Evolutionary conservation across 2,797 vertebrate genomes (phyloP), one percentile per base, ranked within the genome.

Genomic region (Macrochelys suwanniensis): DNA sequence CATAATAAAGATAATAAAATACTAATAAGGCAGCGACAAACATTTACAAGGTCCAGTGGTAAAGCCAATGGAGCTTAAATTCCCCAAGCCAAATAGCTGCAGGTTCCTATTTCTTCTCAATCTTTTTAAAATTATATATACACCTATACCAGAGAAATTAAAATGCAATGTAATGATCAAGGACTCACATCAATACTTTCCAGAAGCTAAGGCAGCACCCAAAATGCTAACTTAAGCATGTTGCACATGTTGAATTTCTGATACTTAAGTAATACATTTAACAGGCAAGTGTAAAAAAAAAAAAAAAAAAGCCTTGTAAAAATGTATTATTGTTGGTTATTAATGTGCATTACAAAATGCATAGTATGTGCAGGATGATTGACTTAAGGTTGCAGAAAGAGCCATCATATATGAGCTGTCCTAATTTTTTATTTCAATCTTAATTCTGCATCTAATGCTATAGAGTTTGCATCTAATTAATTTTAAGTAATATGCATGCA

Each of bases 1-100:
- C 90, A 61, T 89, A 94, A 94, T 47, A 93, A 71, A 84, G 42
- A 79, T 76, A 49, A 89, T 89, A 54, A 91, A 37, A 90, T 26
- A 87, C 57, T 25, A 87, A 5, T 10, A 45, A 61, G 80, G 51
- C 17, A 47, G 79, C n/a, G 61, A 65, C 16, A 65, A n/a, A 65
- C n/a, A 4, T 65, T 19, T n/a, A 65, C 16, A 65, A 17, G 61
- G 33, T n/a, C 13, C 61, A n/a, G 17, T 65, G 33, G 16, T 65
- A n/a, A n/a, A n/a, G 17, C 16, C 33, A 65, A 65, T 19, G 61
- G 33, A 85, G 84, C 54, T 90, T 78, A 74, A 89, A 51, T 80
- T 84, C 33, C 12, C 21, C 51, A 80, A 51, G 3, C 31, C 16
- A 84, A 19, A 45, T 0, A 1, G 21, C 68, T 80, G 45, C 65